Percentiles rank a stretch among this genome's conserved stretches.
These are phyloP conservation scores for Encarsia formosa DNA, from an alignment of 2,888 invertebrate species.

Conservation along the genomic window DNA sequence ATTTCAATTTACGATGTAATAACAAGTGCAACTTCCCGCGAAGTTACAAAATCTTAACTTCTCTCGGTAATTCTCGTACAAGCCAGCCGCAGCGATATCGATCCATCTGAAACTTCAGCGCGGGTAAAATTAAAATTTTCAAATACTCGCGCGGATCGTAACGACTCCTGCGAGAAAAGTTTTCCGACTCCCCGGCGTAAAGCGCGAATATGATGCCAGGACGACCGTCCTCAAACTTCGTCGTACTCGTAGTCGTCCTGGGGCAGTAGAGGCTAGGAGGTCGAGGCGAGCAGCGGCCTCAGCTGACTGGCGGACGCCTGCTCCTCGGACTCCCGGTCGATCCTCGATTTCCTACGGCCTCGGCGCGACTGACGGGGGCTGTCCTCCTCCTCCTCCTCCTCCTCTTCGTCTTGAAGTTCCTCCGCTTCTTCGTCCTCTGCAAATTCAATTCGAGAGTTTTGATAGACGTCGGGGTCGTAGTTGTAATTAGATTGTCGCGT, in stretches of 20 bases:
- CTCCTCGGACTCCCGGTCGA: slow-evolving; percentile 30
- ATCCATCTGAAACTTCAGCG: too few species aligned
- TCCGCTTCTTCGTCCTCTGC: slow-evolving; percentile 4
- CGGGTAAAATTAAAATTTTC: too few species aligned
- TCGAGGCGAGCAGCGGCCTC: slow-evolving; percentile 39
- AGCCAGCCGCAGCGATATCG: too few species aligned
- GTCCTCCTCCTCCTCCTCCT: neutral
- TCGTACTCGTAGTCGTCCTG: neutral
- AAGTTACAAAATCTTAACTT: too few species aligned
- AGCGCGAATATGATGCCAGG: too few species aligned
- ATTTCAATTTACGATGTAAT: too few species aligned
- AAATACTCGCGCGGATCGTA: too few species aligned
- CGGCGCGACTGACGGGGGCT: neutral
- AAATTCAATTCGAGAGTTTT: too few species aligned
- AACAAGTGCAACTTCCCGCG: too few species aligned
- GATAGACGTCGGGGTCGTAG: neutral
- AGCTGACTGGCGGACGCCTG: slow-evolving; percentile 33
- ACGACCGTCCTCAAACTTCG: slow-evolving; percentile 6
- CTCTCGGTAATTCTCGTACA: too few species aligned
- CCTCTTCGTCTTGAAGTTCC: neutral
- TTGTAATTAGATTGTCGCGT: neutral
- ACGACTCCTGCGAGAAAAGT: too few species aligned
- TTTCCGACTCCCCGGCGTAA: too few species aligned
- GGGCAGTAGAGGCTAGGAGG: slow-evolving; percentile 30
- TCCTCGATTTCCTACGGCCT: slow-evolving; percentile 30